Evolutionary conservation across 2,888 invertebrate species (phyloP).

Genomic region (Coelopa pilipes): DNA sequence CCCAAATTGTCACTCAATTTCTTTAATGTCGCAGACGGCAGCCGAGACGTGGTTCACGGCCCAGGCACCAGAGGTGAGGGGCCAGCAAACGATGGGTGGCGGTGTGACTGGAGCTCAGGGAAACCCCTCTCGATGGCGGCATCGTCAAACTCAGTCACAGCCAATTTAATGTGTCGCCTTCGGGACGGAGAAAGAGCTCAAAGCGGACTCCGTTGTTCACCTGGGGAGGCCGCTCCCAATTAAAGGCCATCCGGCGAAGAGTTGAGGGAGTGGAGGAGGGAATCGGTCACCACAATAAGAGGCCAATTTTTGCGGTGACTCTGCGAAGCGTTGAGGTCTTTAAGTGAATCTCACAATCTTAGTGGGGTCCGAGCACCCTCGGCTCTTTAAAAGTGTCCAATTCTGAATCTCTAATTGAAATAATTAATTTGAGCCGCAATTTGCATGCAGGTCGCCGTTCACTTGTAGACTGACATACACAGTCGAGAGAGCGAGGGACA

Average conservation of each 20-base stretch:
- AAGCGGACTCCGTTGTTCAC: too few species aligned
- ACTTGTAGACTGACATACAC: neutral
- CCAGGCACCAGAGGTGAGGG: neutral
- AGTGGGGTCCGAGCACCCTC: neutral
- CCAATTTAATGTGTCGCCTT: too few species aligned
- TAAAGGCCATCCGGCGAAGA: neutral
- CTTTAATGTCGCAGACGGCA: neutral
- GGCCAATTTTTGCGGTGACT: neutral
- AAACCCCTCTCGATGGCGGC: too few species aligned
- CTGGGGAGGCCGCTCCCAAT: too few species aligned
- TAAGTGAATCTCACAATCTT: neutral
- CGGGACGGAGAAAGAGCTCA: too few species aligned
- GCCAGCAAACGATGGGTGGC: too few species aligned
- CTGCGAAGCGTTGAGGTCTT: neutral
- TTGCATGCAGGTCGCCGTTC: neutral
- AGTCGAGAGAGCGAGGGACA: too few species aligned
- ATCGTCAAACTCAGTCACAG: too few species aligned
- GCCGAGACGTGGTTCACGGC: neutral
- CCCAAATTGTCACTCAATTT: slow-evolving; percentile 26
- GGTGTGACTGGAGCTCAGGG: too few species aligned
- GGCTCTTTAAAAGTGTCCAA: neutral
- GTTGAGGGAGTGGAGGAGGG: neutral
- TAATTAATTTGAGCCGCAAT: slow-evolving; percentile 23
- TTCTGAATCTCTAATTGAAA: slow-evolving; percentile 15
- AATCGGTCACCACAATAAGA: too few species aligned